A percentile compares a stretch with the other conserved stretches of the same genome.
Conservation (phyloP, 2,797 vertebrate species). For the Myotis daubentonii region DNA sequence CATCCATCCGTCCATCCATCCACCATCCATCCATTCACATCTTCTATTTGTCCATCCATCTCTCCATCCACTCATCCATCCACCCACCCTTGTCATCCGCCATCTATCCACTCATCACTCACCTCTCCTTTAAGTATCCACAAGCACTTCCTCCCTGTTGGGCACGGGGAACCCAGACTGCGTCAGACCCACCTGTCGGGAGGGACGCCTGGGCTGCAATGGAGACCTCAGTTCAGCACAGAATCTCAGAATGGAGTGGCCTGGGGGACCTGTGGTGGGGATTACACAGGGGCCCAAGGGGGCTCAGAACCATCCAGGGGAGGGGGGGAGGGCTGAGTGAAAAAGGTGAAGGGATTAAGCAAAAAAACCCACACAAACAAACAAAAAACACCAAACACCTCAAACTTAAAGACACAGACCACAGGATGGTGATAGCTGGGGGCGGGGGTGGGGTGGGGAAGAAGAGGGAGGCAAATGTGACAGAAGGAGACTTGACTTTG, state of each 20-base stretch:
- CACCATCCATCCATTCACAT: too few relatives aligned
- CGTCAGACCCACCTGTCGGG: not conserved
- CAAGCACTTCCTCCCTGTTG: not conserved
- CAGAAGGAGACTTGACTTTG: not conserved
- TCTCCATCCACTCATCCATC: not conserved
- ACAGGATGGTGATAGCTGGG: not conserved
- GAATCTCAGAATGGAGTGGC: not conserved
- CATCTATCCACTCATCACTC: too few relatives aligned
- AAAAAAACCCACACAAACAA: too few relatives aligned
- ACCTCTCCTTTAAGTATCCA: not conserved
- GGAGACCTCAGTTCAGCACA: not conserved
- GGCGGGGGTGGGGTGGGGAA: too few relatives aligned
- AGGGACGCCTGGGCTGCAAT: accelerated
- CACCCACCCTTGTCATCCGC: too few relatives aligned
- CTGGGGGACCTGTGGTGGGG: accelerated
- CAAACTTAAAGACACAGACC: not conserved
- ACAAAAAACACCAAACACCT: not conserved
- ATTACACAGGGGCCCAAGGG: not conserved
- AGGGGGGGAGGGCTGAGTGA: not conserved
- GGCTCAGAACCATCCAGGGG: not conserved
- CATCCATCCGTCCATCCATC: too few relatives aligned
- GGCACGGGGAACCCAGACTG: not conserved
- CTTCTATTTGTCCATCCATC: too few relatives aligned
- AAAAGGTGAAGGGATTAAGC: not conserved
- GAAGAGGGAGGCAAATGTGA: not conserved